Evolutionary conservation across 2,797 vertebrate genomes (phyloP).

Genomic region (Acipenser ruthenus): DNA sequence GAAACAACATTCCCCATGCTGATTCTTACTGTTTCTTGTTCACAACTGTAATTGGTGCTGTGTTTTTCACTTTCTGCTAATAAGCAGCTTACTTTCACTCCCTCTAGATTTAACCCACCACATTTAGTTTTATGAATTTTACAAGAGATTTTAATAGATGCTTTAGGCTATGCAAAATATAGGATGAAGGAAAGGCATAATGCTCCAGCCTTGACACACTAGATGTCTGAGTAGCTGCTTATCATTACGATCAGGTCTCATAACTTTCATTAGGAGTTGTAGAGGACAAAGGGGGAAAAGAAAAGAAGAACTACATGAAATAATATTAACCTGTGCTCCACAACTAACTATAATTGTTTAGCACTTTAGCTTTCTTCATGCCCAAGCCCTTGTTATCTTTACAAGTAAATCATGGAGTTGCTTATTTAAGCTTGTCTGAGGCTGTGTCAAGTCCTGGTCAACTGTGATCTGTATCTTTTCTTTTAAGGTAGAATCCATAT

Average conservation of each 20-base stretch:
- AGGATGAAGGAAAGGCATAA: conserved; percentile 92
- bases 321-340: conserved; percentile 97
- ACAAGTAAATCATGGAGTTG: conserved; percentile 80
- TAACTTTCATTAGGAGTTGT: conserved; percentile 98
- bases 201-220: conserved; percentile 85
- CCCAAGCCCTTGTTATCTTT: conserved; percentile 86
- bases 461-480: conserved; percentile 53
- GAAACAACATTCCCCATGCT: conserved; percentile 82
- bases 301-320: conserved; percentile 77
- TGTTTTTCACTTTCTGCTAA: conserved; percentile 99
- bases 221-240: conserved; percentile 90
- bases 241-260: conserved; percentile 96
- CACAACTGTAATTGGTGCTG: conserved; percentile 99
- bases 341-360: conserved; percentile 96
- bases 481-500: conserved; percentile 45
- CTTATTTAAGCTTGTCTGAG: conserved; percentile 78
- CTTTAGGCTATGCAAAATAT: conserved; percentile 99
- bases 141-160: conserved; percentile 99
- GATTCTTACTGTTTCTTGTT: conserved; percentile 92
- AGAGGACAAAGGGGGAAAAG: conserved; percentile 77
- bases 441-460: conserved; percentile 57
- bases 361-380: conserved; percentile 82
- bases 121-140: conserved; percentile 99
- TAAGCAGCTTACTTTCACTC: conserved; percentile 99
- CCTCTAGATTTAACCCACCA: conserved; percentile 98